phyloP scores from a whole-genome alignment of 2,797 vertebrate genomes.

The Oryzias dopingdopingensis region DNA sequence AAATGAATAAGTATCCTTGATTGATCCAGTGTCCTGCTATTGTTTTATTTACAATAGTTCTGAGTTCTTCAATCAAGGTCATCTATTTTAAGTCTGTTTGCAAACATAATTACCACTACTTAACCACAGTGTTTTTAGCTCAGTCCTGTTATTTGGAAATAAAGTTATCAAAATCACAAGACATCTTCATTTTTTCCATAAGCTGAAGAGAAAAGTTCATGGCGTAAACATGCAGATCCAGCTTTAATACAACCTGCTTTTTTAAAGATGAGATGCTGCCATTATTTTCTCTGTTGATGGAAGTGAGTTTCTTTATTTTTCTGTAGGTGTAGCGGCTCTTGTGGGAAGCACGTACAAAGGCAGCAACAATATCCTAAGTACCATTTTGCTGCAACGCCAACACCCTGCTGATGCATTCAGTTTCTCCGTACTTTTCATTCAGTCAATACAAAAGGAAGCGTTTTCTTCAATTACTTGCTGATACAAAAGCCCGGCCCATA shows the following conservation, averaged over 20 bases:
- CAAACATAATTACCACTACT: background rate
- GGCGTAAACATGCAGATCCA: constrained; percentile 50
- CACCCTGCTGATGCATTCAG: constrained; percentile 53
- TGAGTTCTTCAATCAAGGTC: constrained; percentile 57
- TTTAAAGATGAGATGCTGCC: constrained; percentile 60
- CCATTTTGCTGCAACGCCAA: constrained; percentile 69
- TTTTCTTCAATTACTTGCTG: constrained; percentile 58
- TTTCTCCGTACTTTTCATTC: constrained; percentile 70
- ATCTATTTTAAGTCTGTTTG: background rate
- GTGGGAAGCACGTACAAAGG: constrained; percentile 59
- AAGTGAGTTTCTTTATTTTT: constrained; percentile 53
- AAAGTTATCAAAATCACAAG: constrained; percentile 1
- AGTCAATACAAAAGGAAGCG: constrained; percentile 65
- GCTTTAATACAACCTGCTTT: constrained; percentile 32
- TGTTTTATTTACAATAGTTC: constrained; percentile 52
- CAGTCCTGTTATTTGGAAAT: constrained; percentile 5
- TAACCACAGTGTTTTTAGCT: background rate
- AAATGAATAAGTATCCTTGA: constrained; percentile 37
- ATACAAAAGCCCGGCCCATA: constrained; percentile 61
- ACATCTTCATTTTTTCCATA: constrained; percentile 8
- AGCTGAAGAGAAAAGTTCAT: constrained; percentile 19
- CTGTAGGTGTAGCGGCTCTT: constrained; percentile 48
- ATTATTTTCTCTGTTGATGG: constrained; percentile 52
- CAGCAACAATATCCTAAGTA: constrained; percentile 66
- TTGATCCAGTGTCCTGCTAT: constrained; percentile 54